A percentile compares a stretch with the other conserved stretches of the same genome.
Evolutionary conservation across 1,140 invertebrate genomes (phyloP).

Genomic region (Calliopsis andreniformis): DNA sequence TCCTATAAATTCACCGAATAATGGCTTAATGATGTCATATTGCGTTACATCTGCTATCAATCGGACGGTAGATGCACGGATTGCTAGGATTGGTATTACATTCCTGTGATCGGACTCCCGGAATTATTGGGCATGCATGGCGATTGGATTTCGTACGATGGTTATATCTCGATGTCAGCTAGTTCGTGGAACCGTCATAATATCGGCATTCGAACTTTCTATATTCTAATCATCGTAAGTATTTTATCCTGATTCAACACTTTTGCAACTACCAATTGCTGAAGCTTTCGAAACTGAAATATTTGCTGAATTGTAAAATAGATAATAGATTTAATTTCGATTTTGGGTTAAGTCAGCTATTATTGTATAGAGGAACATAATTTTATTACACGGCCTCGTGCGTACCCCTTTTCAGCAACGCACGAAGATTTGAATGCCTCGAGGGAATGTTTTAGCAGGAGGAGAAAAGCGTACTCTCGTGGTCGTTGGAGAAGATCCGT

Average conservation of each 20-base stretch:
- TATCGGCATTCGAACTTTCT: conserved; percentile 36
- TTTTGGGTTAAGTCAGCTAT: neutral
- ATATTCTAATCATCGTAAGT: too few relatives aligned
- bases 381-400: conserved; percentile 29
- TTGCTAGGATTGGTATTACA: conserved; percentile 9
- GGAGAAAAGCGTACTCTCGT: conserved; percentile 27
- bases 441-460: conserved; percentile 37
- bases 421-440: conserved; percentile 29
- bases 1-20: conserved; percentile 41
- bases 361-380: conserved; percentile 13
- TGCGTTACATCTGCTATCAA: conserved; percentile 40
- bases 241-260: too few relatives aligned
- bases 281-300: neutral
- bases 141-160: conserved; percentile 46
- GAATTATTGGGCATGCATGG: conserved; percentile 42
- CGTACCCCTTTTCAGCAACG: conserved; percentile 24
- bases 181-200: conserved; percentile 43
- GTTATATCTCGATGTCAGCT: conserved; percentile 38
- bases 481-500: conserved; percentile 13
- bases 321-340: neutral
- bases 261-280: too few relatives aligned
- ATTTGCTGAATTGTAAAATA: neutral
- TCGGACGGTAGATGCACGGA: neutral
- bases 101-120: conserved; percentile 17
- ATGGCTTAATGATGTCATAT: conserved; percentile 43